Percentiles rank a stretch among this genome's conserved stretches.
phyloP scores from a whole-genome alignment of 2,888 invertebrate genomes.

The Mycogona germanica region DNA sequence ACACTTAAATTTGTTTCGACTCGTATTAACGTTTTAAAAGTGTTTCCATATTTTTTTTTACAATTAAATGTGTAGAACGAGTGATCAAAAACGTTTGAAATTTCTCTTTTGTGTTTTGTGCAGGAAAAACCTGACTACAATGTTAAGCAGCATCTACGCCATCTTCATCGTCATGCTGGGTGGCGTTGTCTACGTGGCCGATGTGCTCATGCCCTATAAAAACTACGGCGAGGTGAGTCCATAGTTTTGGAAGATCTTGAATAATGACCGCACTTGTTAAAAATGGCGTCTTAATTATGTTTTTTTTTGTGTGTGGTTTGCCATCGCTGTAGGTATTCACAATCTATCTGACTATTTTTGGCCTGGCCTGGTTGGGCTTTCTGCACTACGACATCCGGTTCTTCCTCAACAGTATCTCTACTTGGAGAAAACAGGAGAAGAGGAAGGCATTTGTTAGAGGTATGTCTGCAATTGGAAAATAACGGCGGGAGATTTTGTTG shows the following conservation, averaged over 20 bases:
- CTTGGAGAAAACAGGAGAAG: conserved; percentile 16
- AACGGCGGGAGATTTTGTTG: neutral
- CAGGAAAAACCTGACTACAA: conserved; percentile 47
- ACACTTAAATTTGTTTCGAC: too few species aligned
- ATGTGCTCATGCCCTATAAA: conserved; percentile 37
- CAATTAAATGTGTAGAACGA: too few species aligned
- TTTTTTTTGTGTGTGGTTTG: conserved; percentile 9
- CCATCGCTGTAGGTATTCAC: conserved; percentile 45
- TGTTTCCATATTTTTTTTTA: too few species aligned
- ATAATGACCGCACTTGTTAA: neutral
- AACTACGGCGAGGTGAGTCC: conserved; percentile 43
- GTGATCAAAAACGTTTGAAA: too few species aligned
- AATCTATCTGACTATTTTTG: conserved; percentile 43
- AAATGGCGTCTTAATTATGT: neutral
- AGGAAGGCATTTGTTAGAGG: conserved; percentile 2
- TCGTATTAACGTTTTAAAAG: too few species aligned
- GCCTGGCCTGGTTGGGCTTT: conserved; percentile 48
- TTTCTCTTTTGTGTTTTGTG: too few species aligned
- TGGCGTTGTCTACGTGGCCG: conserved; percentile 48
- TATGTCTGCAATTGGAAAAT: neutral
- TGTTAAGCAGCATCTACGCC: conserved; percentile 54
- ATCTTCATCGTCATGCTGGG: conserved; percentile 53
- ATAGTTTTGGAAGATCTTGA: too few species aligned
- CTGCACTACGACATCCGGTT: conserved; percentile 48
- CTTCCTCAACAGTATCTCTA: conserved; percentile 31